Evolutionary conservation across 2,113 vertebrate genomes (phyloP), one percentile per base, ranked within the genome.

Genomic region (Myrmophylax atrothorax): DNA sequence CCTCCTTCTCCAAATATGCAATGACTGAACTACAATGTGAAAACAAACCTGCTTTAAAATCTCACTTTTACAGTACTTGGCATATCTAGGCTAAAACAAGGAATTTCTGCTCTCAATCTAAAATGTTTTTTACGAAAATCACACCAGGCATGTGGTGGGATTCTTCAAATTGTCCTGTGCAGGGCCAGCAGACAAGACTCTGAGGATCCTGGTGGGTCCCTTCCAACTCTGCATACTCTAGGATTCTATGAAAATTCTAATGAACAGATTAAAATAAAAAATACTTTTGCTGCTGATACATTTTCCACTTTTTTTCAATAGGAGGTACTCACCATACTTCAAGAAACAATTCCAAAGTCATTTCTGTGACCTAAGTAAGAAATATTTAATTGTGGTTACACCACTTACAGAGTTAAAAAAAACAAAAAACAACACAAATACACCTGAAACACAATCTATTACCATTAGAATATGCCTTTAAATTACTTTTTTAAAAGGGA

Each of bases 281-380:
- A 38, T 2, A 33, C 1, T 6, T 89, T 84, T 40, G 12, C 12
- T 60, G 37, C 14, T 59, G 44, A 38, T 14, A 18, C 3, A 55
- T 75, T 69, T 74, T 50, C 35, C 29, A 53, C 7, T 20, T 68
- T 19, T 90, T 55, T 37, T 40, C 24, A 49, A 80, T 13, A 76
- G 25, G 29, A 66, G 67, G 90, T 93, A 98, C 99, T 87, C 98
- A 99, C 99, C 99, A 99, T 84, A 99, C 98, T 96, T 99, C 99
- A 96, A 99, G 96, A 33, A 95, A 98, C 96, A 99, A 96, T 94
- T 99, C 98, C 95, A 99, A 96, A 97, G 98, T 98, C 82, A 99
- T 98, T 97, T 99, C 98, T 89, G 99, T 99, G 89, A 99, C 98
- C 99, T 99, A 97, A 97, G 93, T 53, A 95, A 91, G 42, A 92